Conservation (phyloP, 2,888 invertebrate species). For the Catocala fraxini region DNA sequence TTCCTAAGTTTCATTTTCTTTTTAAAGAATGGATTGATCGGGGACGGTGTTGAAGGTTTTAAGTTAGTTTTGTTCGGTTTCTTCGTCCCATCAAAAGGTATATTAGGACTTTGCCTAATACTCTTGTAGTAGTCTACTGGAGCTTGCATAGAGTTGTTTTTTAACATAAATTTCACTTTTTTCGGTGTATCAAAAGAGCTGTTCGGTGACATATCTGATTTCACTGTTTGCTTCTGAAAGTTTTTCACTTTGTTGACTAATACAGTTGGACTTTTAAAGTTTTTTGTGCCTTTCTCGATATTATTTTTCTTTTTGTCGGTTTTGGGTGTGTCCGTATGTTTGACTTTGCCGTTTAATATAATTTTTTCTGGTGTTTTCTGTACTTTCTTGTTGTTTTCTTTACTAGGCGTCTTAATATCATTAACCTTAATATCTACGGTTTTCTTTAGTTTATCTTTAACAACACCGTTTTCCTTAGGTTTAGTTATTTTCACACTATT, state of each 20-base stretch:
- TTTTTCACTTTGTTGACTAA: slow-evolving; percentile 69
- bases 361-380: slow-evolving; percentile 21
- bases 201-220: slow-evolving; percentile 31
- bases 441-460: slow-evolving; percentile 6
- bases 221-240: slow-evolving; percentile 60
- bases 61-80: slow-evolving; percentile 91
- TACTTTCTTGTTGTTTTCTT: slow-evolving; percentile 19
- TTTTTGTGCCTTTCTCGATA: slow-evolving; percentile 9
- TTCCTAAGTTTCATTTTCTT: slow-evolving; percentile 72
- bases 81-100: slow-evolving; percentile 91
- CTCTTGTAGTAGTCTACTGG: slow-evolving; percentile 91
- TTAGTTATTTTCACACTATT: slow-evolving; percentile 45
- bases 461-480: slow-evolving; percentile 45
- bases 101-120: slow-evolving; percentile 90
- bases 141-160: slow-evolving; percentile 91
- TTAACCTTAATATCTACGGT: slow-evolving; percentile 21
- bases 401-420: slow-evolving; percentile 14
- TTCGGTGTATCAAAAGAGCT: slow-evolving; percentile 79
- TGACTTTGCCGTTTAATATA: slow-evolving; percentile 14
- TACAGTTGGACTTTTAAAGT: slow-evolving; percentile 45
- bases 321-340: slow-evolving; percentile 14
- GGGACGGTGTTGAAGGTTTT: slow-evolving; percentile 90
- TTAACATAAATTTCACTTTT: slow-evolving; percentile 91
- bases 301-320: neutral
- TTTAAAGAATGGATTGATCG: slow-evolving; percentile 93